phyloP scores from a whole-genome alignment of 2,113 vertebrate genomes.

The Phylloscopus trochilus region DNA sequence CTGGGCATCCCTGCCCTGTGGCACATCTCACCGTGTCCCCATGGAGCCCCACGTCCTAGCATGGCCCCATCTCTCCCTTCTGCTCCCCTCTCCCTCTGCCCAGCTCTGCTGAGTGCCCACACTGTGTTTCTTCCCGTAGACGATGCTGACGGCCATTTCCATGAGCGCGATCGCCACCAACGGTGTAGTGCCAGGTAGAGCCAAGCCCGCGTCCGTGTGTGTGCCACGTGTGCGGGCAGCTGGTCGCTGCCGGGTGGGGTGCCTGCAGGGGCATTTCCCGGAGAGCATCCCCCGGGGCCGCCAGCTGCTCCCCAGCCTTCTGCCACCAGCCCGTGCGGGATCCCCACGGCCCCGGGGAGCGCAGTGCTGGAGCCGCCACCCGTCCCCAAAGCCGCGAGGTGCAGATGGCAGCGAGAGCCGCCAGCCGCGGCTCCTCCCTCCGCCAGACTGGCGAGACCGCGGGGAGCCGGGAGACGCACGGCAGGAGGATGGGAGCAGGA shows the following conservation, averaged over 20 bases:
- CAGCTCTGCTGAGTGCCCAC: background rate
- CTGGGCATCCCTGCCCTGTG: background rate
- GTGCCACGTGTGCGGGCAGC: background rate
- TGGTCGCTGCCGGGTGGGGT: background rate
- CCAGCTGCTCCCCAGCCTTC: background rate
- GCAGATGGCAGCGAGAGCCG: constrained; percentile 49
- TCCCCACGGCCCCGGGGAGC: background rate
- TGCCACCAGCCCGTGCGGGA: background rate
- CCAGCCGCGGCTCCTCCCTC: constrained; percentile 36
- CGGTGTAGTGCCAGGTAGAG: constrained; percentile 94
- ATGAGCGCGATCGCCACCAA: constrained; percentile 99
- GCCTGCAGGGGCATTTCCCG: background rate
- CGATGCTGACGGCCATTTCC: constrained; percentile 98
- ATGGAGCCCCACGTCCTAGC: background rate
- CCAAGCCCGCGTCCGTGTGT: rapidly evolving
- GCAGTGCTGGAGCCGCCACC: background rate
- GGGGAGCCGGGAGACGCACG: background rate
- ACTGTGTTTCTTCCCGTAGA: constrained; percentile 75
- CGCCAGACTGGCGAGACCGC: constrained; percentile 13
- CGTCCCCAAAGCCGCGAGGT: constrained; percentile 21
- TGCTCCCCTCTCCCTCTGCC: background rate
- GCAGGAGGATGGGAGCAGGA: background rate
- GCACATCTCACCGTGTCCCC: background rate
- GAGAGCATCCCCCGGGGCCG: background rate
- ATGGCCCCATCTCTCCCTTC: background rate